These are phyloP conservation scores for Teleogryllus occipitalis DNA, from an alignment of 1,140 invertebrate genomes.

Conservation along the genomic window DNA sequence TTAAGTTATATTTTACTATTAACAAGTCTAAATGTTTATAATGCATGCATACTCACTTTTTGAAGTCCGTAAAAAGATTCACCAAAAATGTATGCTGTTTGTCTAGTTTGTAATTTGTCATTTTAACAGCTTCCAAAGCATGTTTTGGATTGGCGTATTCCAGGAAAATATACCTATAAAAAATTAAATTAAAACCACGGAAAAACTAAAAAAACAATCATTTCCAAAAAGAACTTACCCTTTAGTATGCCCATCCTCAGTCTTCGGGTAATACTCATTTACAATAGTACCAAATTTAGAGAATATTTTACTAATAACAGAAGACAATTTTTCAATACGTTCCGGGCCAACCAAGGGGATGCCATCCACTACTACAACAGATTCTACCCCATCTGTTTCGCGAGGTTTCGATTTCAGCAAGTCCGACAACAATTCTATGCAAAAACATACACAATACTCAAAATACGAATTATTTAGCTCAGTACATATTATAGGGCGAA, in stretches of 20 bases:
- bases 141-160: conserved; percentile 76
- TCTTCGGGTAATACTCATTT: conserved; percentile 82
- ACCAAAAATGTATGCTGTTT: conserved; percentile 93
- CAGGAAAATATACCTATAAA: conserved; percentile 75
- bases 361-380: conserved; percentile 92
- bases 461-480: no score
- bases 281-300: conserved; percentile 84
- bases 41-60: conserved; percentile 55
- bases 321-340: conserved; percentile 85
- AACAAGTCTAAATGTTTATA: background rate
- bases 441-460: no score
- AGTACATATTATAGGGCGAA: no score
- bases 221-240: conserved; percentile 48
- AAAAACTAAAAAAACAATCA: background rate
- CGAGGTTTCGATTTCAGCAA: conserved; percentile 78
- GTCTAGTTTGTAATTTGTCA: conserved; percentile 87
- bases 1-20: no score
- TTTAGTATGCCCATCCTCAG: conserved; percentile 73
- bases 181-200: background rate
- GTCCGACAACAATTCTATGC: conserved; percentile 81
- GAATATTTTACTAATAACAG: conserved; percentile 88
- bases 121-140: conserved; percentile 79
- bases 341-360: conserved; percentile 90
- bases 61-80: conserved; percentile 94
- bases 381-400: conserved; percentile 91